Base-by-base conservation (phyloP, 2,113 vertebrate genomes). In the Suricata suricatta region DNA sequence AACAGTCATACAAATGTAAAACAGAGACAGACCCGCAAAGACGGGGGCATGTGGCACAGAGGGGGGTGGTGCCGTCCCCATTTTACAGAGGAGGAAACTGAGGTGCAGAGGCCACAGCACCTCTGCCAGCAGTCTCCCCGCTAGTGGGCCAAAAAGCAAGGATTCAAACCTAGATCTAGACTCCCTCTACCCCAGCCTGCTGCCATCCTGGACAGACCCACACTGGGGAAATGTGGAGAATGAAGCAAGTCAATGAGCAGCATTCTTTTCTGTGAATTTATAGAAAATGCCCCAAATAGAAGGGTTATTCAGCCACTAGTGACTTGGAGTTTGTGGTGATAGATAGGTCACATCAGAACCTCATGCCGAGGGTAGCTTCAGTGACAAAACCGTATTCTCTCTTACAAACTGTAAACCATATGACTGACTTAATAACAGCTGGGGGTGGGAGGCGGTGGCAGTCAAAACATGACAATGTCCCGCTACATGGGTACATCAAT, bases 201-300 rank as follows among this genome's bases (percentile, higher is more conserved):
- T 44, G 74, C 72, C 66, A 52, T 29, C 84, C 76, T 77, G 52
- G 92, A 86, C 47, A 85, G 57, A 77, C 38, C 64, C 54, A 44
- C 19, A n/a, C 33, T 57, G 52, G 1, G 16, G 84, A 91, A 90
- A 86, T 47, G 54, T 87, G 63, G 57, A 89, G 92, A 86, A 95
- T 88, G 85, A 97, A 27, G 71, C 87, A 76, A 88, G 27, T 52
- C 89, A 97, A 35, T 76, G 64, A 93, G 94, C 0, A 91, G 97
- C 10, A 23, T 63, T 88, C 91, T 88, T 96, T 84, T 66, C 52
- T 90, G 52, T 90, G 79, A 90, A 90, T 90, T 96, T 94, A 91
- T 68, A 71, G 64, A 90, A 88, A 89, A 64, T 29, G 66, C n/a
- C 83, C 86, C 60, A 82, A 88, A 95, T 86, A 96, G 93, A 96